A percentile compares a stretch with the other conserved stretches of the same genome.
Conservation (phyloP, 2,888 invertebrate genomes). For the Glaucopsyche alexis region DNA sequence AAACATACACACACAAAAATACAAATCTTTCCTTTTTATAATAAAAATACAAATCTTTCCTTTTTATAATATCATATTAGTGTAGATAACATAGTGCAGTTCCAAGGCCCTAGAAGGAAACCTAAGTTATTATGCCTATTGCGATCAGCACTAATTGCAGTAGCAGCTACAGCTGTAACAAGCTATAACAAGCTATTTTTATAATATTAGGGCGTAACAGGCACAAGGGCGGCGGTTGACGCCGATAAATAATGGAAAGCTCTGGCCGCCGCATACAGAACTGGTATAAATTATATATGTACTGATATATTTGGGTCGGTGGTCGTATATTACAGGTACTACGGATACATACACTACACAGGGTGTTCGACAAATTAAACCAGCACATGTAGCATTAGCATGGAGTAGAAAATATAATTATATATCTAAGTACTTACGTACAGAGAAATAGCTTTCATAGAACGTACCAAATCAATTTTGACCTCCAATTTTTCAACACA, state of each 20-base stretch:
- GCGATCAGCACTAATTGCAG: conserved; percentile 18
- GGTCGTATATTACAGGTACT: not conserved
- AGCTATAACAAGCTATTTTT: not conserved
- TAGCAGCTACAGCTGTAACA: not conserved
- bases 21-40: too few relatives aligned
- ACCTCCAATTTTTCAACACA: too few relatives aligned
- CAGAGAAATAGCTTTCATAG: too few relatives aligned
- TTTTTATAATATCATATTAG: too few relatives aligned
- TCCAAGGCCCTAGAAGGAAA: not conserved
- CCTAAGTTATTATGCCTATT: not conserved
- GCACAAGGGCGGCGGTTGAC: conserved; percentile 13
- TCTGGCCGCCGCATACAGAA: not conserved
- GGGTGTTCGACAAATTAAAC: not conserved
- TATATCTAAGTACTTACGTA: too few relatives aligned
- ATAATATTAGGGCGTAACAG: conserved; percentile 4
- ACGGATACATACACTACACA: not conserved
- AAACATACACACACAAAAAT: too few relatives aligned
- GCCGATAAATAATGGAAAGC: conserved; percentile 12
- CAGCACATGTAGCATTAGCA: too few relatives aligned
- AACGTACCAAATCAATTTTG: too few relatives aligned
- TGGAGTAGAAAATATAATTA: too few relatives aligned
- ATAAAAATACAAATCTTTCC: too few relatives aligned
- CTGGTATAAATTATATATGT: not conserved
- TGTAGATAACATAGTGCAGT: not conserved
- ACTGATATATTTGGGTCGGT: not conserved